Evolutionary conservation across 1,140 invertebrate genomes (phyloP), one percentile per base, ranked within the genome.

Genomic region (Anastrepha obliqua): DNA sequence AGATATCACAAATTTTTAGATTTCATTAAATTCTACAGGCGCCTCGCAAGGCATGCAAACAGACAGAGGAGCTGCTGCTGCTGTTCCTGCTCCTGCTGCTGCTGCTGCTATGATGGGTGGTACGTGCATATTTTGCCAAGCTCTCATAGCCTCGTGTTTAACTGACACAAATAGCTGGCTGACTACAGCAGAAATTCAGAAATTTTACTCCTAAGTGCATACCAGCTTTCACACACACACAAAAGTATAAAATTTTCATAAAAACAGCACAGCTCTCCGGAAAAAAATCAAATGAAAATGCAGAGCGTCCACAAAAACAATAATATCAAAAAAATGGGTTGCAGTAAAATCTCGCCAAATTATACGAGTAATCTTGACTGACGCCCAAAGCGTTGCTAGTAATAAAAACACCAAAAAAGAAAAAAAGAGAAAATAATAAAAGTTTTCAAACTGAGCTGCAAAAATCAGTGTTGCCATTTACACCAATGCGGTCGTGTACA

Each of bases 281-380:
- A 81, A 55, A 13, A 20, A 55, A 81, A 20, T 51, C 7, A 81
- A 81, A 81, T 55, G 74, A 47, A 42, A 81, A 9, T 1, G 42
- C 44, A 44, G n/a, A 81, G 42, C 17, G 67, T 44, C 42, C 15
- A 47, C 47, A 51, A 81, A 81, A 81, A 81, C 74, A 81, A 81
- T 81, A 47, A 17, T n/a, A 42, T 81, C 74, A 7, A n/a, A 81
- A 81, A 81, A n/a, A 8, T 17, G n/a, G 47, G 44, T 81, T 81
- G 74, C 74, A 20, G 47, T 51, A 47, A 81, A 81, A 81, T 81
- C 74, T 81, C 74, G 55, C 74, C 74, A 81, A 81, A 81, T 81
- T 20, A 42, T 55, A 55, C 6, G 47, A 42, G 20, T 81, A 81
- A 55, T 55, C 74, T 81, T 81, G 47, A 81, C 44, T 9, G 47